Evolutionary conservation across 2,797 vertebrate genomes (phyloP).

Genomic region (Miichthys miiuy): DNA sequence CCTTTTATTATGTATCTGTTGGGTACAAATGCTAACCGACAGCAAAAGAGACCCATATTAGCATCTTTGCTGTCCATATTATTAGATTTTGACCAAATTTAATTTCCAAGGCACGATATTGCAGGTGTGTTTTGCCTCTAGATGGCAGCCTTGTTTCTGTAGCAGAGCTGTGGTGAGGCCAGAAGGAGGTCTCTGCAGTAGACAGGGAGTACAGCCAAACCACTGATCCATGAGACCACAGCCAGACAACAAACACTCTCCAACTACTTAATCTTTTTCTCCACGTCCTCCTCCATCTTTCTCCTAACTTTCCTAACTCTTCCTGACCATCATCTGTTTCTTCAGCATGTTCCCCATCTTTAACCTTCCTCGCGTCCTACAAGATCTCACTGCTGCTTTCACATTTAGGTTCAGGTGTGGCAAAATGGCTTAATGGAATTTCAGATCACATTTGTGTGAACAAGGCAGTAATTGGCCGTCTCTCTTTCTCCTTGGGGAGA

Average conservation of each 20-base stretch:
- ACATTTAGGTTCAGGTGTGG: slow-evolving; percentile 12
- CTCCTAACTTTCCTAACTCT: slow-evolving; percentile 8
- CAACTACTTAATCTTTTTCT: slow-evolving; percentile 40
- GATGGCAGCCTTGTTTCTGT: slow-evolving; percentile 71
- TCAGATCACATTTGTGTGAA: slow-evolving; percentile 40
- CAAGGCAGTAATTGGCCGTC: slow-evolving; percentile 47
- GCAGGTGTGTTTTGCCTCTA: slow-evolving; percentile 51
- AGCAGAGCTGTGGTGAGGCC: slow-evolving; percentile 9
- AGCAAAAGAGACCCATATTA: background rate
- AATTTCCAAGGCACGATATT: background rate
- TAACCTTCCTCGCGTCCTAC: slow-evolving; percentile 7
- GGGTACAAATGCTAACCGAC: background rate
- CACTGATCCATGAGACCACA: slow-evolving; percentile 41
- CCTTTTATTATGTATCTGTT: background rate
- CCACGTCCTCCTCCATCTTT: slow-evolving; percentile 29
- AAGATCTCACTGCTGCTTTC: slow-evolving; percentile 8
- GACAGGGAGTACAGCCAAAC: slow-evolving; percentile 45
- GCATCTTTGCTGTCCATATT: background rate
- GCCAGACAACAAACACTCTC: slow-evolving; percentile 42
- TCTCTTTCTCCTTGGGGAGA: background rate
- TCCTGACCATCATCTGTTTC: background rate
- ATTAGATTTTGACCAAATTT: background rate
- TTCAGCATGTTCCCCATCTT: background rate
- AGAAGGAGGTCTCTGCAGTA: slow-evolving; percentile 50
- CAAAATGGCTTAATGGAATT: slow-evolving; percentile 42